Evolutionary conservation across 2,113 vertebrate genomes (phyloP).

Genomic region (Crotalus viridis): DNA sequence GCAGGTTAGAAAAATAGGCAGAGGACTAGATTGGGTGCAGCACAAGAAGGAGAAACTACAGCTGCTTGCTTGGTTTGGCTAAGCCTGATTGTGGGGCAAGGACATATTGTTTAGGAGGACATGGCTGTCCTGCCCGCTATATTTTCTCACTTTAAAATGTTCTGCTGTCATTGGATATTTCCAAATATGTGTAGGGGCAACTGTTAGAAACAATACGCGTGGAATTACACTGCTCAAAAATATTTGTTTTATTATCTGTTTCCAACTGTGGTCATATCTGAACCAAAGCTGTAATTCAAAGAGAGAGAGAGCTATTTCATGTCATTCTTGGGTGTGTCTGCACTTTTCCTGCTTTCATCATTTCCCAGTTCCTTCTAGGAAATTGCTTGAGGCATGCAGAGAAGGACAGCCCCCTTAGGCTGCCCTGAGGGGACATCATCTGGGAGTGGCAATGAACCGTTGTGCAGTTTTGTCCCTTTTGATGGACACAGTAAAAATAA

Average conservation of each 20-base stretch:
- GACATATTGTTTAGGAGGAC: background rate
- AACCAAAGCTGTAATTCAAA: background rate
- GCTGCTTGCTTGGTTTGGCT: background rate
- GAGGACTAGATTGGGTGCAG: background rate
- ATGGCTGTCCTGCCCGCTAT: background rate
- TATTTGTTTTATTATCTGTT: background rate
- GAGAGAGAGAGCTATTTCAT: background rate
- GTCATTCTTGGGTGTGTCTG: background rate
- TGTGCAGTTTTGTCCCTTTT: background rate
- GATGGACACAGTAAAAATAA: background rate
- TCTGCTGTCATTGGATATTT: background rate
- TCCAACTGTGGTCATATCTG: background rate
- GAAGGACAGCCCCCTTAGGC: background rate
- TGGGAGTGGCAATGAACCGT: constrained; percentile 31
- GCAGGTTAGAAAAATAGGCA: background rate
- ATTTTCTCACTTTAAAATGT: background rate
- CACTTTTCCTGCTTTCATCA: background rate
- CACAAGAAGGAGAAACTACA: too few relatives aligned
- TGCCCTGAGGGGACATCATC: background rate
- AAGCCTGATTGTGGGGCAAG: background rate
- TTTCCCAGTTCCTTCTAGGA: background rate
- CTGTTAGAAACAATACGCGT: background rate
- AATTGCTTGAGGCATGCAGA: accelerated
- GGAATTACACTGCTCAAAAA: too few relatives aligned
- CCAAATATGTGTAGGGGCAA: background rate